Percentiles rank a stretch among this genome's conserved stretches.
phyloP scores from a whole-genome alignment of 2,888 invertebrate genomes.

The Caenorhabditis virilis region DNA sequence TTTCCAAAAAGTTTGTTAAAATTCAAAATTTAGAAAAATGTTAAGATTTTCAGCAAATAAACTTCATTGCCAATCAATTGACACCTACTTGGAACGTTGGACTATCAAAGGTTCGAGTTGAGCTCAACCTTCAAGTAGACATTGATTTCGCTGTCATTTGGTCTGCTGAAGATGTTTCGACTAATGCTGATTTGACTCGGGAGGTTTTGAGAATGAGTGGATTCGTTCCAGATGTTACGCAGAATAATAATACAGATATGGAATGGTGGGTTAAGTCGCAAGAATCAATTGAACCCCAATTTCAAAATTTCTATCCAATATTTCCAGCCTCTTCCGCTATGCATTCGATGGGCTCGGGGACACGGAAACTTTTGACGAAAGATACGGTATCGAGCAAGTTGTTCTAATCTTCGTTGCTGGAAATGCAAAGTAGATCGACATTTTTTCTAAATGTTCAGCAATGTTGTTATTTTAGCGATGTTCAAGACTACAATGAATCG shows the following conservation, averaged over 20 bases:
- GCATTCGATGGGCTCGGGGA: slow-evolving; percentile 32
- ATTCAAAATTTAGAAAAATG: not conserved
- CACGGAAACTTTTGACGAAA: slow-evolving; percentile 25
- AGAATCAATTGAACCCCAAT: no score
- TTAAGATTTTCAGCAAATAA: slow-evolving; percentile 32
- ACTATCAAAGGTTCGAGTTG: slow-evolving; percentile 41
- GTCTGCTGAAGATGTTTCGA: slow-evolving; percentile 21
- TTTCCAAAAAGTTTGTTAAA: slow-evolving; percentile 27
- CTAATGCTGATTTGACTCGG: slow-evolving; percentile 26
- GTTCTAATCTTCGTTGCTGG: slow-evolving; percentile 45
- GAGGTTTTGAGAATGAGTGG: slow-evolving; percentile 37
- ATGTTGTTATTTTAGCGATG: slow-evolving; percentile 31
- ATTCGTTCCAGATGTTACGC: slow-evolving; percentile 44
- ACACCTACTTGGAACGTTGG: slow-evolving; percentile 49
- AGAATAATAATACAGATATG: slow-evolving; percentile 45
- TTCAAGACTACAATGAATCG: slow-evolving; percentile 52
- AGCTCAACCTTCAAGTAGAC: slow-evolving; percentile 46
- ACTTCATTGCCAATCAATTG: slow-evolving; percentile 48
- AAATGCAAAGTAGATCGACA: slow-evolving; percentile 42
- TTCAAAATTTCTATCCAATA: no score
- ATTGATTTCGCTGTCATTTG: slow-evolving; percentile 39
- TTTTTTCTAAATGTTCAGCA: slow-evolving; percentile 1
- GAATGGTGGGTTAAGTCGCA: slow-evolving; percentile 19
- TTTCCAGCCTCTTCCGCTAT: slow-evolving; percentile 53
- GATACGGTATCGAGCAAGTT: slow-evolving; percentile 47